These are phyloP conservation scores for Asarcornis scutulata DNA, from an alignment of 2,113 vertebrate species.

Conservation along the genomic window DNA sequence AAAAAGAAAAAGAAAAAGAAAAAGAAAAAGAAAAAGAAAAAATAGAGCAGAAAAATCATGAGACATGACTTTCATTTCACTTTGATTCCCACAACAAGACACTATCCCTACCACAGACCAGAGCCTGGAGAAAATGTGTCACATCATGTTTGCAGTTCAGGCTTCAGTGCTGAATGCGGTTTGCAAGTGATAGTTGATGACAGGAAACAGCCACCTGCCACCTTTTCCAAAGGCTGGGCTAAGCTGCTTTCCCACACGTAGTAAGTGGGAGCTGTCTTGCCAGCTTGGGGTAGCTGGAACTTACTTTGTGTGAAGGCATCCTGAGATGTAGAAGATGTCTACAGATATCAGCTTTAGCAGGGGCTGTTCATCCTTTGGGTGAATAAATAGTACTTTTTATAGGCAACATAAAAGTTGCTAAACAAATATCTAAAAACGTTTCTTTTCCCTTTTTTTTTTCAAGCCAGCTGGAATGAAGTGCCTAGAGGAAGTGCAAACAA, in stretches of 20 bases:
- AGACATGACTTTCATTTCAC: neutral
- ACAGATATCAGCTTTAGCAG: neutral
- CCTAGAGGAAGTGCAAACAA: neutral
- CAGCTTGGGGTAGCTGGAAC: neutral
- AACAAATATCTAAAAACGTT: neutral
- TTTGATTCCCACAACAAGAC: neutral
- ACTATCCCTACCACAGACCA: neutral
- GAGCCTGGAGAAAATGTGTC: neutral
- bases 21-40: neutral
- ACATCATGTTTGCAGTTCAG: neutral
- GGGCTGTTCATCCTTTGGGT: neutral
- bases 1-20: no score
- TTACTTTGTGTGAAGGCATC: neutral
- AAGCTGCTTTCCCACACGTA: no score
- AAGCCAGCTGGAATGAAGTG: neutral
- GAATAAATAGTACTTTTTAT: neutral
- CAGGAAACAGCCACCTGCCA: neutral
- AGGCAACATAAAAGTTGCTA: neutral
- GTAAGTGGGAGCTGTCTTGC: neutral
- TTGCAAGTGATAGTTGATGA: fast-evolving
- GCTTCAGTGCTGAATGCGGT: neutral
- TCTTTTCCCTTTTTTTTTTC: neutral
- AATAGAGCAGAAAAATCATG: neutral
- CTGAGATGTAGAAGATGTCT: neutral
- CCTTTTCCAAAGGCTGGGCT: neutral